Conservation (phyloP, 2,797 vertebrate species). For the Sphenodon punctatus region DNA sequence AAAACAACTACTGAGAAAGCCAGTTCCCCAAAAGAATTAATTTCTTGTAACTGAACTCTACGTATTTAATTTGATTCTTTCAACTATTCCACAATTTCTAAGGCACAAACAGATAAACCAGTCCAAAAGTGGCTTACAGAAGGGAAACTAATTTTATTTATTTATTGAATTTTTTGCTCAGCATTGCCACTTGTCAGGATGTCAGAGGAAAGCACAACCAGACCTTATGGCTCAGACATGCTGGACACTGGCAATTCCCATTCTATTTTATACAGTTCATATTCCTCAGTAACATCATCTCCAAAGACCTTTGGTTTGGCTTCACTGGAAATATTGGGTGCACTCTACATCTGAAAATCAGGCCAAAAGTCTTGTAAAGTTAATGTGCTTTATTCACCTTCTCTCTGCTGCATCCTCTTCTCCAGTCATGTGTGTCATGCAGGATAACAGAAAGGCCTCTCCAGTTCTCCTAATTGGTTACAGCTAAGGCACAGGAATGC, state of each 20-base stretch:
- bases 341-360: not conserved
- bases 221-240: not conserved
- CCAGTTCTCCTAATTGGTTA: not conserved
- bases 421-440: not conserved
- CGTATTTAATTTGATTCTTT: not conserved
- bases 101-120: not conserved
- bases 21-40: not conserved
- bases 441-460: not conserved
- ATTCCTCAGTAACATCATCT: not conserved
- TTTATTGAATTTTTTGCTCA: not conserved
- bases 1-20: not conserved
- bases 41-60: not conserved
- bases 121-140: not conserved
- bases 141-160: too few species aligned
- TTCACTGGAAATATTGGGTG: not conserved
- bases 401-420: not conserved
- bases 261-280: not conserved
- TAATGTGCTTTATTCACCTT: not conserved
- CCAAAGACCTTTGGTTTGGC: not conserved
- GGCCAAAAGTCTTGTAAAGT: not conserved
- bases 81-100: not conserved
- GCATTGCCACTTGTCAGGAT: not conserved
- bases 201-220: not conserved
- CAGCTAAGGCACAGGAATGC: not conserved
- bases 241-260: not conserved